These are phyloP conservation scores for Aricia artaxerxes DNA, from an alignment of 2,888 invertebrate species.

Conservation along the genomic window DNA sequence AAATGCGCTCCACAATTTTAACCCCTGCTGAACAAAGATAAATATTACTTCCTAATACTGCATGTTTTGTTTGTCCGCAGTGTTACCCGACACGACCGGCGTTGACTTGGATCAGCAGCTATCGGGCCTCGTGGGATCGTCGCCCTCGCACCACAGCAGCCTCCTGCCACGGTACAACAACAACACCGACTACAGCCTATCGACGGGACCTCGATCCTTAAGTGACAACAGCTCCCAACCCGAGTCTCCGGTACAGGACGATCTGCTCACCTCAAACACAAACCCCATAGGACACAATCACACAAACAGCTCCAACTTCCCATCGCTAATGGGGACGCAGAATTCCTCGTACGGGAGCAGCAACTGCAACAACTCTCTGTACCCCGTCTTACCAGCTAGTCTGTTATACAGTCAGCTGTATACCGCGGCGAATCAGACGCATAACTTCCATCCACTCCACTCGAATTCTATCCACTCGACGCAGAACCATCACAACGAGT, in stretches of 20 bases:
- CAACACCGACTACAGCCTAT: conserved; percentile 83
- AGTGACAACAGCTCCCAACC: conserved; percentile 92
- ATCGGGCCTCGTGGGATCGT: conserved; percentile 82
- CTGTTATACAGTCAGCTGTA: conserved; percentile 91
- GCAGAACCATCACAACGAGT: conserved; percentile 84
- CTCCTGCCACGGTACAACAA: conserved; percentile 86
- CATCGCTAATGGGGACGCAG: conserved; percentile 82
- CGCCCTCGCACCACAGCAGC: conserved; percentile 79
- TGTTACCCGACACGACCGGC: conserved; percentile 89
- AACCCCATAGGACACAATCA: conserved; percentile 82
- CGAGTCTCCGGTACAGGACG: conserved; percentile 91
- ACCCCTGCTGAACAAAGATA: too few relatives aligned
- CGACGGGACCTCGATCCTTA: conserved; percentile 86
- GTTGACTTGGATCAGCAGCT: conserved; percentile 87
- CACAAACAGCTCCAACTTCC: conserved; percentile 82
- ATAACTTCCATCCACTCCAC: conserved; percentile 86
- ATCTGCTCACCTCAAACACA: conserved; percentile 84
- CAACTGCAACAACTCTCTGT: conserved; percentile 86
- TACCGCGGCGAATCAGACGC: conserved; percentile 88
- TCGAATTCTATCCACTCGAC: conserved; percentile 83
- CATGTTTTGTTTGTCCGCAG: conserved; percentile 64
- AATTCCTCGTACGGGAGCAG: conserved; percentile 80
- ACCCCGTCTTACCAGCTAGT: conserved; percentile 90
- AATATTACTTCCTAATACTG: not conserved
- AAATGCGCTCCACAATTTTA: too few relatives aligned